Evolutionary conservation across 2,797 vertebrate species (phyloP).

Genomic region (Pipistrellus pygmaeus): DNA sequence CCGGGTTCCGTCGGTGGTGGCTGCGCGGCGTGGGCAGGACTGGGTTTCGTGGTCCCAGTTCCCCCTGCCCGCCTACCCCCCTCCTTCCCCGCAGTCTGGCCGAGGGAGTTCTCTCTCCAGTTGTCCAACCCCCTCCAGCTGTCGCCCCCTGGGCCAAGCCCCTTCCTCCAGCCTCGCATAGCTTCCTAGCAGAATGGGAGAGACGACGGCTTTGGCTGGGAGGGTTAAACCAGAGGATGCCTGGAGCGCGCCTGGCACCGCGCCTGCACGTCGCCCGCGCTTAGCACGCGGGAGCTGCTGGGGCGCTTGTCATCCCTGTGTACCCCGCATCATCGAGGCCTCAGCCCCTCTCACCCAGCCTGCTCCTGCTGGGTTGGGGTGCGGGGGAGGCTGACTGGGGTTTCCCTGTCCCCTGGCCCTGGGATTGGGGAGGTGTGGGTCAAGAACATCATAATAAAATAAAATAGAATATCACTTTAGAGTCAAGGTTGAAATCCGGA

Average conservation of each 20-base stretch:
- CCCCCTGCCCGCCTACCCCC: not conserved
- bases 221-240: conserved; percentile 56
- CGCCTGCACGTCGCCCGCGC: conserved; percentile 65
- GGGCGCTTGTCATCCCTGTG: conserved; percentile 49
- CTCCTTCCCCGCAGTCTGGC: not conserved
- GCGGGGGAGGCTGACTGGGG: not conserved
- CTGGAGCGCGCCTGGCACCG: conserved; percentile 50
- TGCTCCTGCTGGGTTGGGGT: not conserved
- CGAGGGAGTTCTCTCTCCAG: conserved; percentile 34
- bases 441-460: not conserved
- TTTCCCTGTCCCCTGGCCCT: not conserved
- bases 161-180: not conserved
- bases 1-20: not conserved
- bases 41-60: not conserved
- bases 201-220: not conserved
- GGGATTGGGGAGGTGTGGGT: not conserved
- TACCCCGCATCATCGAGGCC: not conserved
- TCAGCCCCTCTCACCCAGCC: not conserved
- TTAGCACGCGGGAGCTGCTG: conserved; percentile 52
- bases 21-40: conserved; percentile 50
- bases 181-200: not conserved
- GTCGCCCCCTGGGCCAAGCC: conserved; percentile 54
- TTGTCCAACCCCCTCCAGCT: conserved; percentile 56
- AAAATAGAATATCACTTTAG: not conserved
- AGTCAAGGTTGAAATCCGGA: not conserved